Conservation (phyloP, 1,140 invertebrate genomes). For the Maconellicoccus hirsutus region DNA sequence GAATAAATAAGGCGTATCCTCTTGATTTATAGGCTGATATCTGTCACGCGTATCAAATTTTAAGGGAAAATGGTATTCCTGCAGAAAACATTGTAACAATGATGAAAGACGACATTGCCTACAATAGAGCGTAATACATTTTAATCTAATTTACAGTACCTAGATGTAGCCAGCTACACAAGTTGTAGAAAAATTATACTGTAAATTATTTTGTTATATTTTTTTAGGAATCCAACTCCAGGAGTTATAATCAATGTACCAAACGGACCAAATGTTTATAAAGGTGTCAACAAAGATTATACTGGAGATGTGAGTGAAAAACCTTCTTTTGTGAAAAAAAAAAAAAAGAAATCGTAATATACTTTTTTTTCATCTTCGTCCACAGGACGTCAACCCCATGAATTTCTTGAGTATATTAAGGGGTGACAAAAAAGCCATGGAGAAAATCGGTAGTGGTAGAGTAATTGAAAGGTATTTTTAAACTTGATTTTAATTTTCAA, state of each 20-base stretch:
- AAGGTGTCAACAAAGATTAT: slow-evolving; percentile 28
- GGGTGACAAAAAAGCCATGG: slow-evolving; percentile 26
- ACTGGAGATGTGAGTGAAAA: slow-evolving; percentile 24
- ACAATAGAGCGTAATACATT: slow-evolving; percentile 27
- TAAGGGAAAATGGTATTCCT: slow-evolving; percentile 41
- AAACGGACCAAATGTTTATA: slow-evolving; percentile 27
- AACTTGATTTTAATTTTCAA: no score
- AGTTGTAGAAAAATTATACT: no score
- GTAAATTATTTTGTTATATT: no score
- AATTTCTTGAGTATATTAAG: slow-evolving; percentile 25
- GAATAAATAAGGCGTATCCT: not conserved
- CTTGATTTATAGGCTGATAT: slow-evolving; percentile 41
- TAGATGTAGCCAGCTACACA: no score
- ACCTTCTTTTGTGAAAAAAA: not conserved
- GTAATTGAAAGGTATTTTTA: slow-evolving; percentile 25
- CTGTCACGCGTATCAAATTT: slow-evolving; percentile 49
- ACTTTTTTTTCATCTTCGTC: not conserved
- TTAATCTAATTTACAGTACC: no score
- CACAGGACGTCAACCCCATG: slow-evolving; percentile 24
- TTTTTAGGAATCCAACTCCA: slow-evolving; percentile 26
- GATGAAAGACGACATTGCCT: slow-evolving; percentile 53
- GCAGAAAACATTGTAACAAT: slow-evolving; percentile 47
- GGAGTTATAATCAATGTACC: slow-evolving; percentile 28
- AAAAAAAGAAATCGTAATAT: not conserved
- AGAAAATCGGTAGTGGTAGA: slow-evolving; percentile 23